These are phyloP conservation scores for Oncopeltus fasciatus DNA, from an alignment of 1,140 invertebrate genomes.

Conservation along the genomic window DNA sequence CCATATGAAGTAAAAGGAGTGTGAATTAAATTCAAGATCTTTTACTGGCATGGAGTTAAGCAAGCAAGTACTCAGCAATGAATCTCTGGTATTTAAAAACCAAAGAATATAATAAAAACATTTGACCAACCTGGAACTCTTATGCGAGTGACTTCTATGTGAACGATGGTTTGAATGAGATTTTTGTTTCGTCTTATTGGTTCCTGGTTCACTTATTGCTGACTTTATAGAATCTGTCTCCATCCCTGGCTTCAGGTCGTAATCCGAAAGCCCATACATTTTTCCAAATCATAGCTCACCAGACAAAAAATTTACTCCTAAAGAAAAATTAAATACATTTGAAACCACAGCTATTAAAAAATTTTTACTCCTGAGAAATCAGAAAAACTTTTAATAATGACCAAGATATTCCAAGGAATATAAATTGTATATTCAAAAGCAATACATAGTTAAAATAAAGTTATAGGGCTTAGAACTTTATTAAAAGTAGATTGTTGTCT, in stretches of 20 bases:
- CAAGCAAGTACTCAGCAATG: neutral
- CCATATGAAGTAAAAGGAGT: no score
- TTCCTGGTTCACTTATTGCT: slow-evolving; percentile 23
- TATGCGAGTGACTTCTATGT: slow-evolving; percentile 33
- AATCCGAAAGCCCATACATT: slow-evolving; percentile 21
- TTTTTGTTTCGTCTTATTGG: slow-evolving; percentile 22
- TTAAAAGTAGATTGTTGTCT: no score
- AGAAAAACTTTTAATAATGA: no score
- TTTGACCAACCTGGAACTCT: slow-evolving; percentile 30
- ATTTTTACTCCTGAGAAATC: no score
- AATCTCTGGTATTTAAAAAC: neutral
- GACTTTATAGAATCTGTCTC: slow-evolving; percentile 25
- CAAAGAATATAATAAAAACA: neutral
- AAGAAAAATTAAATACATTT: no score
- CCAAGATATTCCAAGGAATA: no score
- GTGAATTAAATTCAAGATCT: no score
- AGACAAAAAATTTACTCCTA: neutral
- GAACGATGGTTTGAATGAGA: slow-evolving; percentile 31
- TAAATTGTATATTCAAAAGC: no score
- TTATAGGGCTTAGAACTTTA: no score
- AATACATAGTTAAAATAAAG: no score
- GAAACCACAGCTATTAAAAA: no score
- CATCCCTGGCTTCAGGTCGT: slow-evolving; percentile 20
- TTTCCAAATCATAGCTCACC: slow-evolving; percentile 10
- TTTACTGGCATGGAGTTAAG: no score